Evolutionary conservation across 2,888 invertebrate species (phyloP).

Genomic region (Morinoia aosen): DNA sequence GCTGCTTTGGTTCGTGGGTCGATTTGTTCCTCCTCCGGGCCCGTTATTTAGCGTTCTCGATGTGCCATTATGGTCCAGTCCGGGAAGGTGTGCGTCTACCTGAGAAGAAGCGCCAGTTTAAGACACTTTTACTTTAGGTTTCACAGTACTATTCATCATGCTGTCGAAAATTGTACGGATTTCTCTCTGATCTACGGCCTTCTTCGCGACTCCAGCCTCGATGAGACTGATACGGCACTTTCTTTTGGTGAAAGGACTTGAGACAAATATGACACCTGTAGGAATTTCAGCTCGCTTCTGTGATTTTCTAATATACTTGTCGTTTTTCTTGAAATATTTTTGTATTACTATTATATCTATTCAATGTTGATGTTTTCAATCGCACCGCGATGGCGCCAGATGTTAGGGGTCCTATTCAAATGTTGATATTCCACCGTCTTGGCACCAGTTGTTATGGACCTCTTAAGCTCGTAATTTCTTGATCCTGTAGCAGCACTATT

Average conservation of each 20-base stretch:
- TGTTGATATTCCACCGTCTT: too few species aligned
- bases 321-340: neutral
- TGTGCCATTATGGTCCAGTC: neutral
- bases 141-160: neutral
- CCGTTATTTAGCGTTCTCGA: conserved; percentile 15
- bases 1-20: conserved; percentile 18
- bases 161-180: neutral
- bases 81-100: neutral
- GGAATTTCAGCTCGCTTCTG: neutral
- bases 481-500: too few species aligned
- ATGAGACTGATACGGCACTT: neutral
- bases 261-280: neutral
- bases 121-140: conserved; percentile 12
- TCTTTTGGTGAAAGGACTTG: neutral
- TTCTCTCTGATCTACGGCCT: conserved; percentile 4
- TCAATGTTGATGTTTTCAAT: too few species aligned
- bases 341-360: neutral
- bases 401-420: too few species aligned
- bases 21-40: neutral
- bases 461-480: too few species aligned
- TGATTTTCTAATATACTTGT: neutral
- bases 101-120: conserved; percentile 4
- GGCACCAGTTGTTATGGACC: too few species aligned
- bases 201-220: neutral
- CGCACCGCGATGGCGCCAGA: too few species aligned